Evolutionary conservation across 2,113 vertebrate species (phyloP).

Genomic region (Amazona guildingii): DNA sequence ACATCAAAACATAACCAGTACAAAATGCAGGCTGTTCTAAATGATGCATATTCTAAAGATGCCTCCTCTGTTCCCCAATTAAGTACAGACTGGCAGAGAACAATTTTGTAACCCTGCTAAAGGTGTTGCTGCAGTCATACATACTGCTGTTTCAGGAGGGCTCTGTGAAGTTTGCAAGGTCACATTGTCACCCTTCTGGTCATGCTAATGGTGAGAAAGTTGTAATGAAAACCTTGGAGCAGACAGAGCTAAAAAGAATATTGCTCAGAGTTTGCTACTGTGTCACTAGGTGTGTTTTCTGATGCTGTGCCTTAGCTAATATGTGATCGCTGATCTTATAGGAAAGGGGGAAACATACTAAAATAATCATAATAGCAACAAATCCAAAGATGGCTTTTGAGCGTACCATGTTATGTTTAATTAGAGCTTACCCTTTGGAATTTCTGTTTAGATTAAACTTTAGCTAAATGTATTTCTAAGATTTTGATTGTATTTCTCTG

Average conservation of each 20-base stretch:
- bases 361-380: not conserved
- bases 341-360: not conserved
- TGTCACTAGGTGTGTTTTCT: not conserved
- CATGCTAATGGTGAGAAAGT: not conserved
- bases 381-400: not conserved
- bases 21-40: not conserved
- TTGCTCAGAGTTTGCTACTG: not conserved
- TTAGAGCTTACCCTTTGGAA: not conserved
- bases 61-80: not conserved
- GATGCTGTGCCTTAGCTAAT: not conserved
- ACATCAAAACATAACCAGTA: not conserved
- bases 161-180: not conserved
- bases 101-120: not conserved
- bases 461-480: not conserved
- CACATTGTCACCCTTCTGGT: not conserved
- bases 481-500: not conserved
- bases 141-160: not conserved
- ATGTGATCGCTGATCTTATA: not conserved
- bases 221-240: not conserved
- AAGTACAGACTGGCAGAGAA: not conserved
- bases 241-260: not conserved
- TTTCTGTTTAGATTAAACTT: not conserved
- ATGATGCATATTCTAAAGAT: not conserved
- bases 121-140: not conserved
- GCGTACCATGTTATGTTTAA: not conserved